Conservation (phyloP, 2,888 invertebrate genomes). For the Eristalis tenax region DNA sequence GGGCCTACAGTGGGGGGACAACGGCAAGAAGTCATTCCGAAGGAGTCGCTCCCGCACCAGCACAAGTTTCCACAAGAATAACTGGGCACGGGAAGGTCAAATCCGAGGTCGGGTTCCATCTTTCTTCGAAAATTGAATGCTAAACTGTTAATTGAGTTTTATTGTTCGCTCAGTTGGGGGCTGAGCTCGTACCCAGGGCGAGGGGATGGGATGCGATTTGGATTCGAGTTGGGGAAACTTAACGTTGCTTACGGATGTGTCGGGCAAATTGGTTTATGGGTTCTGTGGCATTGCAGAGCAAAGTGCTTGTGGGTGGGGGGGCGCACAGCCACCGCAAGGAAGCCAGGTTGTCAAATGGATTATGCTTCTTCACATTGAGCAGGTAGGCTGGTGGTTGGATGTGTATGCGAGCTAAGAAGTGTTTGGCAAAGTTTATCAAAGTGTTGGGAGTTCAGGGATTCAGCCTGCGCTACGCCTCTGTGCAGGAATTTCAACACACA, state of each 20-base stretch:
- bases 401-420: too few relatives aligned
- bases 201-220: constrained; percentile 45
- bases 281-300: constrained; percentile 11
- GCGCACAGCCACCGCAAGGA: too few relatives aligned
- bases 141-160: constrained; percentile 71
- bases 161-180: constrained; percentile 36
- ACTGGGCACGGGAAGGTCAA: constrained; percentile 64
- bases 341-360: background rate
- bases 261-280: constrained; percentile 59
- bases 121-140: constrained; percentile 56
- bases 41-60: constrained; percentile 22
- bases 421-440: too few relatives aligned
- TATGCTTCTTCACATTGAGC: background rate
- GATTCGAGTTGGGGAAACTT: constrained; percentile 51
- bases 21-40: constrained; percentile 27
- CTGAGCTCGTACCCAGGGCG: background rate
- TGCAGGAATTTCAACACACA: too few relatives aligned
- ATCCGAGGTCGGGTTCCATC: constrained; percentile 32
- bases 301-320: background rate
- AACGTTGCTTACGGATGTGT: constrained; percentile 56
- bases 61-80: constrained; percentile 60
- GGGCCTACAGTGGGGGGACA: background rate
- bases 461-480: too few relatives aligned
- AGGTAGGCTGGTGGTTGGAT: background rate
- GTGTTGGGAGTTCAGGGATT: too few relatives aligned